Base-by-base conservation (phyloP, 2,888 invertebrate genomes). In the Volucella inanis region DNA sequence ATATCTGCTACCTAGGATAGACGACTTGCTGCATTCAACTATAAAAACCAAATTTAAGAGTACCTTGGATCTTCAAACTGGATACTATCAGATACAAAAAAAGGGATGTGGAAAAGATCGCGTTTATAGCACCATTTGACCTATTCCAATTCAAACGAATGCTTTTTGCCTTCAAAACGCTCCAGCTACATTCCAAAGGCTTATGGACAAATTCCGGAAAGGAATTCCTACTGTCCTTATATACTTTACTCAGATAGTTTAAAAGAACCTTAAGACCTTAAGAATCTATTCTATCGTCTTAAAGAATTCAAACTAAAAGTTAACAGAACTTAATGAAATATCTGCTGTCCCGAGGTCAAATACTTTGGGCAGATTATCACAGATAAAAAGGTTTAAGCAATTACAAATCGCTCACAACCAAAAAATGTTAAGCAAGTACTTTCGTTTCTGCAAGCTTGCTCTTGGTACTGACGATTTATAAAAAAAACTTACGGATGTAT, bases 1-100 rank as follows among this genome's bases (percentile, higher is more conserved):
- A 2, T 91, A 91, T 50, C 90, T 90, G 0, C 54, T 91, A 12
- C 92, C 91, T n/a, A n/a, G n/a, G n/a, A n/a, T n/a, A n/a, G n/a
- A n/a, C n/a, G 91, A 91, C 31, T 72, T 90, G 15, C 59, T 91
- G 8, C 70, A 70, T 31, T 54, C 45, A 38, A 55, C 59, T 3
- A 76, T 11, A 41, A 41, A 9, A 9, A 52, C 67, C 6, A 11
- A 31, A 50, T 67, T 15, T 22, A 70, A 61, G 47, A 52, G 64
- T 91, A 14, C 89, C 90, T 45, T 91, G 2, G 90, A 91, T 76
- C 78, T 91, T 3, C 86, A 87, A 15, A 70, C 88, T n/a, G 90
- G 90, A 0, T 91, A 91, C 75, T 90, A 89, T 88, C 91, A 91
- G 74, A 87, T 90, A 0, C 12, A 38, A 6, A 18, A 87, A 88